Percentiles rank a stretch among this genome's conserved stretches.
phyloP scores from a whole-genome alignment of 2,113 vertebrate species.

The Xenopus tropicalis region DNA sequence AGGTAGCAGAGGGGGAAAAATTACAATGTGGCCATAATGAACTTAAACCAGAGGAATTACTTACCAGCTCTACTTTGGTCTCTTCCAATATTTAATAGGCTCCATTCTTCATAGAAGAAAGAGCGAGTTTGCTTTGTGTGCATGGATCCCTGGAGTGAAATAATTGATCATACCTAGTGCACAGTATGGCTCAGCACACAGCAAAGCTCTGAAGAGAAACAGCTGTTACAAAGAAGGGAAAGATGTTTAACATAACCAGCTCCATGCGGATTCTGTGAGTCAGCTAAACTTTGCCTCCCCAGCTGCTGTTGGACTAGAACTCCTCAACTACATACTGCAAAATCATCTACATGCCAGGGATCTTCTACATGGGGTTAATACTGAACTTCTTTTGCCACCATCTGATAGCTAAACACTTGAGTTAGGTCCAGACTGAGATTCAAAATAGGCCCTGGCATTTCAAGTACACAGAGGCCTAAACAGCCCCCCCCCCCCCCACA shows the following conservation, averaged over 20 bases:
- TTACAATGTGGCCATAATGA: neutral
- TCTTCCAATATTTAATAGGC: neutral
- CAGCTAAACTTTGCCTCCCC: neutral
- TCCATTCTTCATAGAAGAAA: neutral
- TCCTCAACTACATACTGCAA: too few species aligned
- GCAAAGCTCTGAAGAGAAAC: conserved; percentile 24
- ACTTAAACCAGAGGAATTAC: neutral
- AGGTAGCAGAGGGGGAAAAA: neutral
- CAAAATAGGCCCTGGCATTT: too few species aligned
- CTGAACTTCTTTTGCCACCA: too few species aligned
- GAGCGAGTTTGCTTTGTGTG: neutral
- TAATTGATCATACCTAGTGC: conserved; percentile 21
- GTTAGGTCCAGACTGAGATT: too few species aligned
- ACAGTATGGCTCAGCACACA: neutral
- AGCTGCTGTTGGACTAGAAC: neutral
- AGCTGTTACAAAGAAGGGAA: conserved; percentile 24
- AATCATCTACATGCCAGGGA: too few species aligned
- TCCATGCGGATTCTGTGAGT: neutral
- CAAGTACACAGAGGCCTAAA: too few species aligned
- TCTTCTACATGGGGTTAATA: neutral
- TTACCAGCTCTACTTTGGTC: conserved; percentile 5
- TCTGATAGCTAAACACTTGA: too few species aligned
- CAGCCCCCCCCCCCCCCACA: too few species aligned
- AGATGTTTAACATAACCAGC: neutral
- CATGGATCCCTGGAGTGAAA: conserved; percentile 8